Evolutionary conservation across 2,797 vertebrate genomes (phyloP).

Genomic region (Schizopygopsis pylzovi): DNA sequence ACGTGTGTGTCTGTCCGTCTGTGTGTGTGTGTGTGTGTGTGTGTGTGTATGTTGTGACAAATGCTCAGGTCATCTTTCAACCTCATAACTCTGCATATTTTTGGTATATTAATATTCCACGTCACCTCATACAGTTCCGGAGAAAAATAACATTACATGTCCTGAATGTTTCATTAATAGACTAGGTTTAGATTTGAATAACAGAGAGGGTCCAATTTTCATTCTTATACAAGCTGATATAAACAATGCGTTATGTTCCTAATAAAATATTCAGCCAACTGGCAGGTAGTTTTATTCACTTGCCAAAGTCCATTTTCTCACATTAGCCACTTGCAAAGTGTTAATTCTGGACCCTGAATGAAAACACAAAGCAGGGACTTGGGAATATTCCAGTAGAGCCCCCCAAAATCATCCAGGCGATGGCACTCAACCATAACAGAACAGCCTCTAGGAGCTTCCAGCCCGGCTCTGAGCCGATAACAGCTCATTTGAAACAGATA

Average conservation of each 20-base stretch:
- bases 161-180: background rate
- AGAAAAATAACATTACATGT: background rate
- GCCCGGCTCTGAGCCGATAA: background rate
- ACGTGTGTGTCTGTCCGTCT: no score
- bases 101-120: no score
- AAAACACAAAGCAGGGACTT: background rate
- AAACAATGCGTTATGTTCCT: background rate
- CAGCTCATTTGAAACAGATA: conserved; percentile 14
- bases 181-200: background rate
- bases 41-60: no score
- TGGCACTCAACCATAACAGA: conserved; percentile 24
- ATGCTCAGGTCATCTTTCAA: no score
- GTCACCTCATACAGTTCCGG: background rate
- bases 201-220: background rate
- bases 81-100: no score
- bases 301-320: background rate
- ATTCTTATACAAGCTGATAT: background rate
- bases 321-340: conserved; percentile 16
- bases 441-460: background rate
- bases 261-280: conserved; percentile 16
- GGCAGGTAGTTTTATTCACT: conserved; percentile 11
- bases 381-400: conserved; percentile 23
- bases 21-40: no score
- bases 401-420: conserved; percentile 15
- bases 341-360: conserved; percentile 6